Conservation (phyloP, 2,888 invertebrate genomes). For the Epiblema foenella region DNA sequence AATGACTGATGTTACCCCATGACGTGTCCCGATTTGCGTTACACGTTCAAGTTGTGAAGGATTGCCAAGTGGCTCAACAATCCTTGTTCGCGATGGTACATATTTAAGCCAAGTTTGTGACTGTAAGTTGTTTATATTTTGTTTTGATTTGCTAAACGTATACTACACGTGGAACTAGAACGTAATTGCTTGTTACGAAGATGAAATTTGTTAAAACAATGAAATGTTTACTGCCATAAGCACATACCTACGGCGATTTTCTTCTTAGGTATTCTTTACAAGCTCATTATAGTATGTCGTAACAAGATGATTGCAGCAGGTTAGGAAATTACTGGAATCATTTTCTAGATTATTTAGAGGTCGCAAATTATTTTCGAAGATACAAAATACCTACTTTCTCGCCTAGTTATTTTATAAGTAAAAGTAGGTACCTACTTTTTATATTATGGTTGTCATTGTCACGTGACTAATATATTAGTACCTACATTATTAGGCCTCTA, state of each 20-base stretch:
- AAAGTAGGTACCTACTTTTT: too few species aligned
- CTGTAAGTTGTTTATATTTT: conserved; percentile 1
- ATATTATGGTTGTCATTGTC: neutral
- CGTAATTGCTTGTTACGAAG: neutral
- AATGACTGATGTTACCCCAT: too few species aligned
- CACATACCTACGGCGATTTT: neutral
- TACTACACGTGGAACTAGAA: neutral
- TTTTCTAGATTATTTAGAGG: conserved; percentile 28
- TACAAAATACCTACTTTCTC: too few species aligned
- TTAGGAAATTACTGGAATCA: conserved; percentile 32
- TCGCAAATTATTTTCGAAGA: conserved; percentile 11
- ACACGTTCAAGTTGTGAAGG: too few species aligned
- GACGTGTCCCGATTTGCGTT: too few species aligned
- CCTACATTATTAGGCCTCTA: too few species aligned
- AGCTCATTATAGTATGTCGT: conserved; percentile 19
- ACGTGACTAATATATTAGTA: neutral
- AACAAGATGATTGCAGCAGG: conserved; percentile 19
- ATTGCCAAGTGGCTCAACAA: too few species aligned
- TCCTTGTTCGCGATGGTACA: too few species aligned
- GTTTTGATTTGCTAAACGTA: neutral
- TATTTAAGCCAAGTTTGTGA: conserved; percentile 29
- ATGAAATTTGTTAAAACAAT: neutral
- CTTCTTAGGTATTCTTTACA: conserved; percentile 7
- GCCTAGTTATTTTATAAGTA: too few species aligned
- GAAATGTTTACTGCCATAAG: neutral